Conservation (phyloP, 2,797 vertebrate species). For the Intellagama lesueurii region DNA sequence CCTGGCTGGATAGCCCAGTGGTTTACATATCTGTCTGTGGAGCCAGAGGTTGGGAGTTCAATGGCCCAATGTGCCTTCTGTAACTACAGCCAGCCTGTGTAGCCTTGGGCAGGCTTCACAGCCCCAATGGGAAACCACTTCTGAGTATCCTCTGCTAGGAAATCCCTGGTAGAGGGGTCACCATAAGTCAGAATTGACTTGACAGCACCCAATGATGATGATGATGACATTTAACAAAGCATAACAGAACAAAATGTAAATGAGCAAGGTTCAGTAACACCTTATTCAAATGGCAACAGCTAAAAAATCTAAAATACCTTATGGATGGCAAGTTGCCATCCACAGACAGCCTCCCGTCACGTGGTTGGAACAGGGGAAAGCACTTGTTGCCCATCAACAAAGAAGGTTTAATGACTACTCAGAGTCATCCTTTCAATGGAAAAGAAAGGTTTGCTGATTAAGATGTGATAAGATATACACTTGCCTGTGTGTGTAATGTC, state of each 20-base stretch:
- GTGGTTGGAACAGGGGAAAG: not conserved
- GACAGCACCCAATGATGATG: too few relatives aligned
- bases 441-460: not conserved
- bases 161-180: too few relatives aligned
- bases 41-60: too few relatives aligned
- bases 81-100: too few relatives aligned
- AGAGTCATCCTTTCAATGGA: slow-evolving; percentile 3
- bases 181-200: too few relatives aligned
- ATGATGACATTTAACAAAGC: not conserved
- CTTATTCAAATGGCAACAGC: not conserved
- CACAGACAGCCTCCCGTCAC: not conserved
- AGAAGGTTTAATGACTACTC: not conserved
- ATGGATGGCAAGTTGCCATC: not conserved
- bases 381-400: not conserved
- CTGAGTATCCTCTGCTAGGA: too few relatives aligned
- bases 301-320: not conserved
- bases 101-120: too few relatives aligned
- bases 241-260: not conserved
- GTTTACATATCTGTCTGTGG: too few relatives aligned
- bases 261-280: not conserved
- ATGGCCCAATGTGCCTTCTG: too few relatives aligned
- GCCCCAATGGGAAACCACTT: too few relatives aligned
- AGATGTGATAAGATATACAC: not conserved
- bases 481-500: not conserved
- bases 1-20: too few relatives aligned